Evolutionary conservation across 2,797 vertebrate species (phyloP), one percentile per base, ranked within the genome.

Genomic region (Discoglossus pictus): DNA sequence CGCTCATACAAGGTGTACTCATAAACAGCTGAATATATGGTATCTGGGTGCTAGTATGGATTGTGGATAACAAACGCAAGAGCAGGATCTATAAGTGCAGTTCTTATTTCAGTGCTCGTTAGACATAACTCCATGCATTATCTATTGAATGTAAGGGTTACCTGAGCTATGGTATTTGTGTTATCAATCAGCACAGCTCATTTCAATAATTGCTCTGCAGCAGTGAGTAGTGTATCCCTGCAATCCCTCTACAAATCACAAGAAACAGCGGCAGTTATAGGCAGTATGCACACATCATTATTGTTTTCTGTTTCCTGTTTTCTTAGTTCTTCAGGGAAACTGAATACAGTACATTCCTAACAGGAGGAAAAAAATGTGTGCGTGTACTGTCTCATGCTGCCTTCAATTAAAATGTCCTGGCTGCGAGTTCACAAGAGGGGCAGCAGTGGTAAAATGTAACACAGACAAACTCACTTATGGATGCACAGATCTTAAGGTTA

Each of bases 401-500:
- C 75, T 71, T 84, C 80, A 84, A 82, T 2, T 35, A 74, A 74
- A 79, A 63, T 74, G 73, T 80, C 79, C 72, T 56, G 78, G 78
- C 71, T 77, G 54, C 15, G 83, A 77, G 86, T 87, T 89, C 85
- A 88, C 75, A 65, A 73, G 79, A 74, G 58, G 84, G 83, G 78
- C 88, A 88, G 40, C 66, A 74, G 74, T 73, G 86, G 84, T 83
- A 84, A 86, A 85, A 81, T 71, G 74, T 68, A 43, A 63, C 72
- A 54, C 78, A 82, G 78, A 76, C 82, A 80, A 85, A 84, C 25
- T 80, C 73, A 17, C 35, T 78, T 66, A 1, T 12, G n/a, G 31
- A 54, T 10, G n/a, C 21, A 36, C 2, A 47, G 20, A 21, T 18
- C 18, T 18, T 12, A 47, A 11, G 18, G 44, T 87, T 74, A 84